Evolutionary conservation across 2,113 vertebrate genomes (phyloP), one percentile per base, ranked within the genome.

Genomic region (Fulica atra): DNA sequence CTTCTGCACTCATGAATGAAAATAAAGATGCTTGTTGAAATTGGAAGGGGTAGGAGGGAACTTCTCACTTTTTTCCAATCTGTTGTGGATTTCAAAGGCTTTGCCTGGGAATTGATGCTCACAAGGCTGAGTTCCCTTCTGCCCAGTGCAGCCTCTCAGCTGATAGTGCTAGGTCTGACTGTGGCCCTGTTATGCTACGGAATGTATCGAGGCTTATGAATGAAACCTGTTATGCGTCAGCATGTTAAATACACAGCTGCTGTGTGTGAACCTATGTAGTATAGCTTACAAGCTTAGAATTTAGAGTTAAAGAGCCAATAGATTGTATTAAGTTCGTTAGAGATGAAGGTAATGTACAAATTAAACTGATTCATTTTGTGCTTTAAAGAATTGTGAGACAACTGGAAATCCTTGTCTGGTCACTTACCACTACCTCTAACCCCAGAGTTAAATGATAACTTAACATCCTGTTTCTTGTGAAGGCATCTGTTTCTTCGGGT

Each of bases 31-130:
- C 77, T 69, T 76, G 69, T 79, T 96, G 61, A 96, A 94, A 70
- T 90, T 70, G 89, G 88, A 95, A 92, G 59, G 64, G 59, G 64
- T 61, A 76, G 65, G 87, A 96, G 73, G 89, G 48, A 88, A 89
- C 68, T 89, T 90, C 18, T 71, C 24, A 12, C 42, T 70, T 25
- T 50, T 89, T 86, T 60, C 68, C 1, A 3, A 26, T 89, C 53
- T 86, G 65, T 86, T 87, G 65, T 71, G 81, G n/a, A 76, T 93
- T 92, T 92, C 70, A 81, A 95, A 95, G 89, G 60, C 83, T 95
- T 94, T 81, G 72, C 86, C 29, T 80, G 86, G 72, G 70, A 92
- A 73, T 9, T 69, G 33, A 42, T 6, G 12, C 21, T 73, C 40
- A 19, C 5, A 44, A 90, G 53, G 21, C 65, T 44, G 70, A 76